Percentiles rank a stretch among this genome's conserved stretches.
These are phyloP conservation scores for Zaprionus davidi DNA, from an alignment of 1,140 invertebrate genomes.

Conservation along the genomic window DNA sequence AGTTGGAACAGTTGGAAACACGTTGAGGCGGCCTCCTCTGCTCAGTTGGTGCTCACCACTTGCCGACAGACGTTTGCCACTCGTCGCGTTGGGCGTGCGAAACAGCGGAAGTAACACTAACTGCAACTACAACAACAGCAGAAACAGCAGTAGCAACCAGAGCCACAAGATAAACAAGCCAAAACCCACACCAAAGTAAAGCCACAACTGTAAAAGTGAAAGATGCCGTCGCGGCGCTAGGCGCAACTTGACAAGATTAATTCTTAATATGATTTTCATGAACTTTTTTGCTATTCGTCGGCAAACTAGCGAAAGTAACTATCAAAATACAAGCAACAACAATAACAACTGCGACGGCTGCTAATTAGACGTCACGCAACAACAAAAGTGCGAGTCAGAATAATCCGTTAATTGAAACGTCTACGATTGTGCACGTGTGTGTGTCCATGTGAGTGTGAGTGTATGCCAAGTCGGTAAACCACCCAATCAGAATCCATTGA, in stretches of 20 bases:
- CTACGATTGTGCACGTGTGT: conserved; percentile 7
- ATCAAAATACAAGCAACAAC: conserved; percentile 23
- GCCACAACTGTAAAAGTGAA: conserved; percentile 70
- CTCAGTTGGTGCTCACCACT: conserved; percentile 67
- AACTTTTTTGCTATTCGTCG: conserved; percentile 43
- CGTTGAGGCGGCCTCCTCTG: conserved; percentile 15
- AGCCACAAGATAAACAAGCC: conserved; percentile 23
- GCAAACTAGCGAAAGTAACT: conserved; percentile 71
- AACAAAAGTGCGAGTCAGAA: conserved; percentile 42
- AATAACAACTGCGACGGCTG: conserved; percentile 21
- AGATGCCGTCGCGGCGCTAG: conserved; percentile 39
- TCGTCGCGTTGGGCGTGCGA: conserved; percentile 42
- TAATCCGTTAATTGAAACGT: conserved; percentile 47
- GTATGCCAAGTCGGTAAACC: not conserved
- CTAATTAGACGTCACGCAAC: conserved; percentile 68
- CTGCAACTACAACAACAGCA: conserved; percentile 9
- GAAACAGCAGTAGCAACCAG: conserved; percentile 7
- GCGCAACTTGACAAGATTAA: conserved; percentile 60
- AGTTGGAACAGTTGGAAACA: conserved; percentile 13
- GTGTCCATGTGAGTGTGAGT: conserved; percentile 5
- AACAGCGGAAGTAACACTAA: conserved; percentile 3
- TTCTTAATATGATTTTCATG: conserved; percentile 62
- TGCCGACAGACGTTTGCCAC: conserved; percentile 58
- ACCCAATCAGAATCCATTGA: conserved; percentile 22
- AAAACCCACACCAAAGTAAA: conserved; percentile 27